Percentiles rank a stretch among this genome's conserved stretches.
These are phyloP conservation scores for Malaclemys terrapin DNA, from an alignment of 2,113 vertebrate species.

Conservation along the genomic window DNA sequence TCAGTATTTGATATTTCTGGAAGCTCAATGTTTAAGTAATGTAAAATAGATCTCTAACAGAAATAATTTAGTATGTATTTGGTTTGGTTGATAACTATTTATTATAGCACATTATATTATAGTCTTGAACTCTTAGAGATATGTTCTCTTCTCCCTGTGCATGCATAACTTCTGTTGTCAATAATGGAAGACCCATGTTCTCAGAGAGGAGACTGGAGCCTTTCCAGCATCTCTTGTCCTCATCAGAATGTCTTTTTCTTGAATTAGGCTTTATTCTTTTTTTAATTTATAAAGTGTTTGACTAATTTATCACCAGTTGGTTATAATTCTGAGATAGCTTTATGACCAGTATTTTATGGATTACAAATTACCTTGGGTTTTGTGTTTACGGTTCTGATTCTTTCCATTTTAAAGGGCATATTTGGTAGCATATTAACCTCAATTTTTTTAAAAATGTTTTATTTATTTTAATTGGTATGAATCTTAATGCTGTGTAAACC, in stretches of 20 bases:
- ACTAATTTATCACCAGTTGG: conserved; percentile 64
- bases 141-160: conserved; percentile 5
- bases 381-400: conserved; percentile 66
- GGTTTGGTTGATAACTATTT: conserved; percentile 42
- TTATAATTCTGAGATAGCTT: conserved; percentile 58
- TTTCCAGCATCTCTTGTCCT: conserved; percentile 35
- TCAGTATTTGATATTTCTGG: conserved; percentile 52
- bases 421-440: conserved; percentile 68
- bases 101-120: not conserved
- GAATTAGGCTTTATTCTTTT: conserved; percentile 55
- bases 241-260: conserved; percentile 30
- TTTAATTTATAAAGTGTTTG: conserved; percentile 47
- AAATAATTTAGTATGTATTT: not conserved
- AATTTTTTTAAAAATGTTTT: conserved; percentile 69
- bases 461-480: conserved; percentile 81
- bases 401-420: conserved; percentile 72
- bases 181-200: not conserved
- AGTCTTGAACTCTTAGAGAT: not conserved
- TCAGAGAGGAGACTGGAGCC: not conserved
- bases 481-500: conserved; percentile 64
- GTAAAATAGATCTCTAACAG: conserved; percentile 44
- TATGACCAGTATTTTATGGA: conserved; percentile 74
- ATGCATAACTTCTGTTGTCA: not conserved
- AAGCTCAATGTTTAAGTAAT: conserved; percentile 54
- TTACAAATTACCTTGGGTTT: conserved; percentile 65